Conservation (phyloP, 2,113 vertebrate species). For the Arvicanthis niloticus region DNA sequence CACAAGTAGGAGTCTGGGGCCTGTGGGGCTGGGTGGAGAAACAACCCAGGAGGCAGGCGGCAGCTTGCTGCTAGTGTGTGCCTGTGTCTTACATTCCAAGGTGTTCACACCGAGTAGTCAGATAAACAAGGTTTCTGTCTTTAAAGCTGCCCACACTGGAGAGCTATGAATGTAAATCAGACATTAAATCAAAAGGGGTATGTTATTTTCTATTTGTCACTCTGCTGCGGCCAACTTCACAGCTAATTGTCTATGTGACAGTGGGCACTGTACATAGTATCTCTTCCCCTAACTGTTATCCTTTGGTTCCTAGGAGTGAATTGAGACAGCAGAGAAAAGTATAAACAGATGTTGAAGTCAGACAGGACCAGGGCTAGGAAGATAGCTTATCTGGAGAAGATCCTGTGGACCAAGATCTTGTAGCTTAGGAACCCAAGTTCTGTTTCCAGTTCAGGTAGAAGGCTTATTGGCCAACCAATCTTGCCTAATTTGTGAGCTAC, state of each 20-base stretch:
- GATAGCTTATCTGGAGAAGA: neutral
- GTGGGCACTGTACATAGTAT: neutral
- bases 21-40: neutral
- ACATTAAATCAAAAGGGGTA: constrained; percentile 2
- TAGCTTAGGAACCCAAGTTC: neutral
- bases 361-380: too few relatives aligned
- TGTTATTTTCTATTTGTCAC: neutral
- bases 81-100: neutral
- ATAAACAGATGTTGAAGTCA: neutral
- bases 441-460: neutral
- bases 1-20: neutral
- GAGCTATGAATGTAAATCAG: neutral
- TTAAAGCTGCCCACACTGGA: neutral
- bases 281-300: neutral
- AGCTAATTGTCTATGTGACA: neutral
- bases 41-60: neutral
- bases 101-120: neutral
- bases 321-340: neutral
- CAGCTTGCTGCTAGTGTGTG: neutral
- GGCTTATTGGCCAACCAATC: neutral
- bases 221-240: neutral
- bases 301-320: neutral
- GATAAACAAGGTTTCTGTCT: neutral
- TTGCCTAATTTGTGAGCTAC: neutral
- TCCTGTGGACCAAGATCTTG: neutral